Evolutionary conservation across 2,113 vertebrate species (phyloP).

Genomic region (Muscicapa adusta): DNA sequence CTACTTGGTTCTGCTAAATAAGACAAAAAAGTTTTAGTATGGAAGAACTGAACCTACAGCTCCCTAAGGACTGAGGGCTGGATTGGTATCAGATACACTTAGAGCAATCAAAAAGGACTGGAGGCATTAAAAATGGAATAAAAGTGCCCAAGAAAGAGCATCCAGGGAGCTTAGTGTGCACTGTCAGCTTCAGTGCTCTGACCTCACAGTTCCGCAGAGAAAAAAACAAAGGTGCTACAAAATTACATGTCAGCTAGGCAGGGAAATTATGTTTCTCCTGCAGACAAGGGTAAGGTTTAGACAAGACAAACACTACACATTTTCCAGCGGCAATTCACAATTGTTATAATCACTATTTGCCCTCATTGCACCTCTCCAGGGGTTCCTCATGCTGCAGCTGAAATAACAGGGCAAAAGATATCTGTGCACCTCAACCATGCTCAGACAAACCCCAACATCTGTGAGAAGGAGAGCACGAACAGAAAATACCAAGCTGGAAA

Average conservation of each 20-base stretch:
- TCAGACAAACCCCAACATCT: not conserved
- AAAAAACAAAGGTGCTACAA: not conserved
- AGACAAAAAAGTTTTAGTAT: not conserved
- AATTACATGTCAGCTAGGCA: not conserved
- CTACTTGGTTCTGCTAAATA: not conserved
- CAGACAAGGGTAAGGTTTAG: not conserved
- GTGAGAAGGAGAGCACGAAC: not conserved
- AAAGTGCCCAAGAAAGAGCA: not conserved
- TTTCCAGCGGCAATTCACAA: not conserved
- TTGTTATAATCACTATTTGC: not conserved
- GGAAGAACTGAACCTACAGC: not conserved
- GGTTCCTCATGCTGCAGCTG: not conserved
- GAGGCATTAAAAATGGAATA: not conserved
- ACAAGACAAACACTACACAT: not conserved
- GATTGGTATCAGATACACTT: not conserved
- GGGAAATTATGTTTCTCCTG: not conserved
- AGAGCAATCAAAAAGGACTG: accelerated
- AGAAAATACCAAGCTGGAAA: not conserved
- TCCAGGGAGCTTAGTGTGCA: accelerated
- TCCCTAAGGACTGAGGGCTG: not conserved
- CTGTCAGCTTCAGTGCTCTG: not conserved
- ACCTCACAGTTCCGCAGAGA: not conserved
- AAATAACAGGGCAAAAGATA: not conserved
- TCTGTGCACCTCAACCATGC: accelerated
- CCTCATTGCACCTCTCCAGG: not conserved